Evolutionary conservation across 2,797 vertebrate genomes (phyloP).

Genomic region (Scleropages formosus): DNA sequence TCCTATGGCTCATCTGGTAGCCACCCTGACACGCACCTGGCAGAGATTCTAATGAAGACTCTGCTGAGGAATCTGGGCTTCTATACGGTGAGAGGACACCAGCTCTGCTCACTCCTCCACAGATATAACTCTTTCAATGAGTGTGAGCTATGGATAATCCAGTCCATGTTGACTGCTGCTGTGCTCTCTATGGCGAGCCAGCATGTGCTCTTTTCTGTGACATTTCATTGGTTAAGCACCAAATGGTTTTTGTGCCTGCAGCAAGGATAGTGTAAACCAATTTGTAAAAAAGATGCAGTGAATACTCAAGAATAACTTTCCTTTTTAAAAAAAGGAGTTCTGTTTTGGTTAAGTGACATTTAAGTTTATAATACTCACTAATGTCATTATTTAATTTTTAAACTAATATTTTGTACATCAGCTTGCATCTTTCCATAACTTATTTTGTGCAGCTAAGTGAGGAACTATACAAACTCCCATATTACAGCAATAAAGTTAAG

Average conservation of each 20-base stretch:
- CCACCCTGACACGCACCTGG: constrained; percentile 77
- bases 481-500: too few relatives aligned
- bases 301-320: neutral
- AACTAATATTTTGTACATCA: too few relatives aligned
- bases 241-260: neutral
- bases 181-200: neutral
- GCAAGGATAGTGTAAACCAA: neutral
- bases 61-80: constrained; percentile 79
- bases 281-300: neutral
- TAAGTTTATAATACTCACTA: too few relatives aligned
- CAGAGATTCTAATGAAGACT: constrained; percentile 82
- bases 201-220: neutral
- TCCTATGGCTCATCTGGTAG: constrained; percentile 63
- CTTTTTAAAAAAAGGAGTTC: too few relatives aligned
- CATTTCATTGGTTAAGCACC: neutral
- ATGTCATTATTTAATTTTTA: too few relatives aligned
- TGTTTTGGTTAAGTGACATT: neutral
- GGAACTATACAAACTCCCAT: too few relatives aligned
- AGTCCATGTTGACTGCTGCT: neutral
- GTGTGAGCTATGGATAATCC: neutral
- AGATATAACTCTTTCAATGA: neutral
- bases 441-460: too few relatives aligned
- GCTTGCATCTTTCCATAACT: too few relatives aligned
- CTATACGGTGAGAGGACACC: constrained; percentile 69
- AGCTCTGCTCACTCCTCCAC: neutral